Conservation (phyloP, 2,113 vertebrate species). For the Argyrosomus japonicus region DNA sequence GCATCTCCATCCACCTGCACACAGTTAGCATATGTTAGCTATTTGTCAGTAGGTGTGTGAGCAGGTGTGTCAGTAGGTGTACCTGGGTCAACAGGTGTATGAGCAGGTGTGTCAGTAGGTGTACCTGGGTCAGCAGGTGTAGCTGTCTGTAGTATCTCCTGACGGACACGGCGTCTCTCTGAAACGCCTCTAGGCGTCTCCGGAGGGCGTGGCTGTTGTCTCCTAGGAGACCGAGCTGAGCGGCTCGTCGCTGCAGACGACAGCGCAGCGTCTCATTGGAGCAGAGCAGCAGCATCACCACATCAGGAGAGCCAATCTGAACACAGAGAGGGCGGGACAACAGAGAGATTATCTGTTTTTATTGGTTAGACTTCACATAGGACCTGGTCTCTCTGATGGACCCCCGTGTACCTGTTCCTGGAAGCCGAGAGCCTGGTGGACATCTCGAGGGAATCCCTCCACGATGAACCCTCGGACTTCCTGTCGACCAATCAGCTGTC, state of each 20-base stretch:
- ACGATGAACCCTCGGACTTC: constrained; percentile 16
- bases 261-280: constrained; percentile 39
- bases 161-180: constrained; percentile 30
- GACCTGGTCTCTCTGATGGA: neutral
- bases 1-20: constrained; percentile 27
- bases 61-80: constrained; percentile 27
- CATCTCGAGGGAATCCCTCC: constrained; percentile 38
- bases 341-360: too few relatives aligned
- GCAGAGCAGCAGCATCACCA: constrained; percentile 49
- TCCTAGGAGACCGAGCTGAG: constrained; percentile 28
- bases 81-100: neutral
- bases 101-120: neutral
- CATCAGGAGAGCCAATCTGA: constrained; percentile 40
- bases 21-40: neutral
- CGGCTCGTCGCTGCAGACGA: constrained; percentile 23
- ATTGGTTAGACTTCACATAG: too few relatives aligned
- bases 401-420: constrained; percentile 32
- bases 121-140: constrained; percentile 30
- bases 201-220: constrained; percentile 26
- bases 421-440: constrained; percentile 58
- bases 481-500: constrained; percentile 26
- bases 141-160: constrained; percentile 43
- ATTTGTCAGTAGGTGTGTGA: neutral
- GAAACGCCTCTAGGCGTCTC: constrained; percentile 26
- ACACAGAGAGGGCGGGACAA: neutral